Conservation (phyloP, 1,140 invertebrate species). For the Drosophila nasuta region DNA sequence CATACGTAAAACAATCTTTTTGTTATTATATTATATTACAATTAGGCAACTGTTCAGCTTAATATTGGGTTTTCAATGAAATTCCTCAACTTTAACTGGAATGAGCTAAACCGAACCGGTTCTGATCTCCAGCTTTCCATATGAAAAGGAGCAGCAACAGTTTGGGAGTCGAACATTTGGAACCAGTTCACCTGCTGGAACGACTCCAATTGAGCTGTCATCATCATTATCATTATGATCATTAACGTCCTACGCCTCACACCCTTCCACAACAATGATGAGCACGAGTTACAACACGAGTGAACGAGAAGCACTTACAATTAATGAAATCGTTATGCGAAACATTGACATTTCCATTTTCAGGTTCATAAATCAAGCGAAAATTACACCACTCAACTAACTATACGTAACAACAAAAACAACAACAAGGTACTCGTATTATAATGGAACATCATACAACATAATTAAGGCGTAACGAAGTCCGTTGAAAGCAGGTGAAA, state of each 20-base stretch:
- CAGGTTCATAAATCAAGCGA: constrained; percentile 80
- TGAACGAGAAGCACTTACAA: constrained; percentile 59
- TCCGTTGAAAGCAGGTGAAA: constrained; percentile 71
- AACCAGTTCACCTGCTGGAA: constrained; percentile 36
- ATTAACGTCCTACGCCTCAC: constrained; percentile 25
- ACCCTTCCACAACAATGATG: constrained; percentile 30
- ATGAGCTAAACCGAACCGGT: background rate
- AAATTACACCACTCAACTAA: constrained; percentile 65
- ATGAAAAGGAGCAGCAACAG: background rate
- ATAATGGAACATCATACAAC: constrained; percentile 76
- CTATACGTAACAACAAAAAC: constrained; percentile 13
- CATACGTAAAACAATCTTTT: too few species aligned
- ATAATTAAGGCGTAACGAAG: constrained; percentile 77
- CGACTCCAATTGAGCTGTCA: constrained; percentile 64
- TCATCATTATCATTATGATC: constrained; percentile 53
- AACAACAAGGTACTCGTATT: constrained; percentile 27
- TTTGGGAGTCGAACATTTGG: background rate
- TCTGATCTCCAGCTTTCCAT: background rate
- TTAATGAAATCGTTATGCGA: constrained; percentile 80
- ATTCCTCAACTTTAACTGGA: background rate
- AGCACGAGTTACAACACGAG: constrained; percentile 33
- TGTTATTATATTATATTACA: background rate
- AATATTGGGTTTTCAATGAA: background rate
- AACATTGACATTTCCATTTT: constrained; percentile 78
- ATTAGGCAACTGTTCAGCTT: background rate